These are phyloP conservation scores for Hylaea fasciaria DNA, from an alignment of 2,888 invertebrate genomes.

Conservation along the genomic window DNA sequence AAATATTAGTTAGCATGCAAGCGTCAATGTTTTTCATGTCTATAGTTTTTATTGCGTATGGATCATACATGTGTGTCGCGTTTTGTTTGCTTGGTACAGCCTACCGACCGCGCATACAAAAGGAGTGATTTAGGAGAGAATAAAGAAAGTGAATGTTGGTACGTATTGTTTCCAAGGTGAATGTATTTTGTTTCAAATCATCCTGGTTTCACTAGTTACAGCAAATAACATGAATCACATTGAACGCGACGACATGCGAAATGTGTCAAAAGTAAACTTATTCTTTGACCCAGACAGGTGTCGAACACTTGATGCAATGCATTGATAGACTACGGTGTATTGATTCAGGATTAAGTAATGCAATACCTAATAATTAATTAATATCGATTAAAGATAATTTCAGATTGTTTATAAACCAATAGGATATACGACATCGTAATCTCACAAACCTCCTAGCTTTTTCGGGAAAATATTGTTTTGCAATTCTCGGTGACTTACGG, in stretches of 20 bases:
- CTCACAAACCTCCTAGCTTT: too few species aligned
- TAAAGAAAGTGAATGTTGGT: slow-evolving; percentile 67
- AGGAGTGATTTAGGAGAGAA: slow-evolving; percentile 53
- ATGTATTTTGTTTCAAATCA: slow-evolving; percentile 29
- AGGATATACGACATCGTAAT: too few species aligned
- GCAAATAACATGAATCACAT: background rate
- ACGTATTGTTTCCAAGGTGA: slow-evolving; percentile 41
- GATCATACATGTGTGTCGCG: slow-evolving; percentile 54
- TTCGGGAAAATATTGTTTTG: too few species aligned
- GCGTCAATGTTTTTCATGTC: slow-evolving; percentile 46
- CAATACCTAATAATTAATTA: too few species aligned
- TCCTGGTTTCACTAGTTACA: slow-evolving; percentile 8
- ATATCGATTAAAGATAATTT: too few species aligned
- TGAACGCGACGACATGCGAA: background rate
- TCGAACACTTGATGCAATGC: too few species aligned
- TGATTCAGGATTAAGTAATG: too few species aligned
- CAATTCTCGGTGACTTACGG: too few species aligned
- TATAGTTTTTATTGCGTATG: slow-evolving; percentile 19
- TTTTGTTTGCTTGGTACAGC: slow-evolving; percentile 46
- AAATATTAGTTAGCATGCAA: slow-evolving; percentile 21
- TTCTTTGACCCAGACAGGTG: background rate
- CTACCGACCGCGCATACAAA: slow-evolving; percentile 67
- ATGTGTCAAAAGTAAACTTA: background rate
- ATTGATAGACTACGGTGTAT: too few species aligned
- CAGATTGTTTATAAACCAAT: too few species aligned